Conservation (phyloP, 2,113 vertebrate species). For the Reinhardtius hippoglossoides region DNA sequence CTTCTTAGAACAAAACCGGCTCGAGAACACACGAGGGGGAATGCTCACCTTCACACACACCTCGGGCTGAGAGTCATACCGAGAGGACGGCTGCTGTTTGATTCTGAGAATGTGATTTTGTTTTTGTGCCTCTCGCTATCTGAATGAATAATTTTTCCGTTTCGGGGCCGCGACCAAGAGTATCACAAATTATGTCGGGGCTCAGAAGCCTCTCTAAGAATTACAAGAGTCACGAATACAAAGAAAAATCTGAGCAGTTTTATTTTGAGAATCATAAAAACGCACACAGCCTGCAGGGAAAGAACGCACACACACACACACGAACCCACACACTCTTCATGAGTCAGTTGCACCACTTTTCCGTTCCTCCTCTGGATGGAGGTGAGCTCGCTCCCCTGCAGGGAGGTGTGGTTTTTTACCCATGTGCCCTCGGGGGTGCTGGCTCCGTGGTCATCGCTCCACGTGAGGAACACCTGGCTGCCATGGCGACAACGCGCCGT, state of each 20-base stretch:
- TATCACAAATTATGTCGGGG: constrained; percentile 43
- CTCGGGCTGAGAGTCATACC: constrained; percentile 66
- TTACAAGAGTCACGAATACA: constrained; percentile 41
- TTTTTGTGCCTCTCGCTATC: constrained; percentile 62
- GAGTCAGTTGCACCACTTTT: constrained; percentile 70
- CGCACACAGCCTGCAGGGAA: constrained; percentile 7
- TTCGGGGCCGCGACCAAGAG: constrained; percentile 8
- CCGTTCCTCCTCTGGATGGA: constrained; percentile 52
- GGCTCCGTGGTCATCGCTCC: constrained; percentile 57
- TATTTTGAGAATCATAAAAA: too few species aligned
- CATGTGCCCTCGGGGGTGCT: neutral
- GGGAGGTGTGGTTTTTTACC: constrained; percentile 7
- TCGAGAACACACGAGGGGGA: constrained; percentile 37
- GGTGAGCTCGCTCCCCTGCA: constrained; percentile 22
- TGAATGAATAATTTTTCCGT: constrained; percentile 75
- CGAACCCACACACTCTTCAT: constrained; percentile 6
- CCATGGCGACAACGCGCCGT: constrained; percentile 16
- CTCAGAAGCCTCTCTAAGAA: constrained; percentile 81
- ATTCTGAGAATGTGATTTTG: constrained; percentile 71
- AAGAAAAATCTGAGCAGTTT: constrained; percentile 35
- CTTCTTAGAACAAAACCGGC: constrained; percentile 70
- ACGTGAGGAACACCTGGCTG: constrained; percentile 29
- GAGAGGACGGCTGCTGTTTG: constrained; percentile 57
- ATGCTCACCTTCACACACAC: constrained; percentile 52
- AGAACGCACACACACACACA: constrained; percentile 4